Conservation (phyloP, 2,888 invertebrate species). For the Sminthurinus aureus region DNA sequence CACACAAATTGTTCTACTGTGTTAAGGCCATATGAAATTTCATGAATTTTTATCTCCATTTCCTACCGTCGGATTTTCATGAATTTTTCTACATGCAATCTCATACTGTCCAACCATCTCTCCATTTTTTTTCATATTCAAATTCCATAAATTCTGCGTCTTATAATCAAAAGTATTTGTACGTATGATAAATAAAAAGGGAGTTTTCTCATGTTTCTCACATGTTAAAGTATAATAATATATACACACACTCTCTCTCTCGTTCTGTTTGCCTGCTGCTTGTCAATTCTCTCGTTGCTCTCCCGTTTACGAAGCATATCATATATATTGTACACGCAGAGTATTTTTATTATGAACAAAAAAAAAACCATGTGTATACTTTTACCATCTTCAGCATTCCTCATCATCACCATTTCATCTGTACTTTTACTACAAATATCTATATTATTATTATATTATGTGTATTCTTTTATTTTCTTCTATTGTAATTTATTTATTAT, state of each 20-base stretch:
- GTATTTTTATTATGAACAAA: too few species aligned
- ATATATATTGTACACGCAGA: too few species aligned
- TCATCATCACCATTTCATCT: too few species aligned
- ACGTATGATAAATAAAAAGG: slow-evolving; percentile 9
- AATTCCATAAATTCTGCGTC: not conserved
- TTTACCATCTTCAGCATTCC: not conserved
- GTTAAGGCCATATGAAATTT: slow-evolving; percentile 32
- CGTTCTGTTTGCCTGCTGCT: too few species aligned
- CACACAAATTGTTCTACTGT: slow-evolving; percentile 15
- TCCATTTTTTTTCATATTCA: not conserved
- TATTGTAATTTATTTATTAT: too few species aligned
- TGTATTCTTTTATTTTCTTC: not conserved
- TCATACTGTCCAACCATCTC: not conserved
- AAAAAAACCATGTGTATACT: not conserved
- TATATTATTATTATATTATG: not conserved
- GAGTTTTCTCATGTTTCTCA: not conserved
- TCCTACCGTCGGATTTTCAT: not conserved
- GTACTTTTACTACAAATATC: not conserved
- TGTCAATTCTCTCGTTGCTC: too few species aligned
- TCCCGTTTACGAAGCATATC: too few species aligned
- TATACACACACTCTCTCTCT: too few species aligned
- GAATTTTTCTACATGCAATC: not conserved
- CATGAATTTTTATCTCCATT: slow-evolving; percentile 16
- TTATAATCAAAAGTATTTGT: not conserved
- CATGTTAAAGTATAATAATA: too few species aligned